Base-by-base conservation (phyloP, 2,113 vertebrate species). In the Cinclus cinclus region DNA sequence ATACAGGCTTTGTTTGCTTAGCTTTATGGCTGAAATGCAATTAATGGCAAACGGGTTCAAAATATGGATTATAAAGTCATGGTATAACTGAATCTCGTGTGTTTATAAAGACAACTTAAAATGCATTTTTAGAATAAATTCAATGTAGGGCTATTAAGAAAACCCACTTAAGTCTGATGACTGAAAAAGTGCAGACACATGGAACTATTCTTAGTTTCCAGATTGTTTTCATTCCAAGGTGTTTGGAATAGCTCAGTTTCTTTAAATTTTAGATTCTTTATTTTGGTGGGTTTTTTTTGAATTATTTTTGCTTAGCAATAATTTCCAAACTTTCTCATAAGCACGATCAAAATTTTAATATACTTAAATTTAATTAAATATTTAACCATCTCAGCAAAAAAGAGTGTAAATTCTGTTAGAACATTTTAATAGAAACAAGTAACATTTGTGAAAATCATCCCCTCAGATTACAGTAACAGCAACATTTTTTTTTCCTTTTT, bases 181-280 rank as follows among this genome's bases (percentile, higher is more conserved):
- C 11, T 64, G 62, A 94, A 85, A 91, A 94, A 90, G 41, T 53
- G 65, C 65, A 87, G 62, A 41, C 13, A 37, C 52, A 2, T 64
- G 85, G 75, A 90, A 88, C 76, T 91, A 55, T 50, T 78, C 60
- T 52, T 87, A 44, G 53, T 58, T 93, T 91, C 78, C 85, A 87
- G 74, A 52, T 82, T 85, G 62, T 91, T 96, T 94, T 87, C 27
- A 58, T 95, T 87, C 44, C 41, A 35, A 85, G 22, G 37, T 90
- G 33, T 91, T 92, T 87, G 67, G 49, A 94, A 56, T 47, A 64
- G 41, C 13, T 83, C 9, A 11, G 30, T 83, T 76, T 80, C 88
- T 64, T 31, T 8, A 70, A 8, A 11, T 69, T 84, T 58, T 9
- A 31, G 46, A 30, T 47, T 12, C 63, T 90, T 83, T 37, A 3